Percentiles rank a stretch among this genome's conserved stretches.
These are phyloP conservation scores for Cavia porcellus DNA, from an alignment of 2,113 vertebrate species.

Conservation along the genomic window DNA sequence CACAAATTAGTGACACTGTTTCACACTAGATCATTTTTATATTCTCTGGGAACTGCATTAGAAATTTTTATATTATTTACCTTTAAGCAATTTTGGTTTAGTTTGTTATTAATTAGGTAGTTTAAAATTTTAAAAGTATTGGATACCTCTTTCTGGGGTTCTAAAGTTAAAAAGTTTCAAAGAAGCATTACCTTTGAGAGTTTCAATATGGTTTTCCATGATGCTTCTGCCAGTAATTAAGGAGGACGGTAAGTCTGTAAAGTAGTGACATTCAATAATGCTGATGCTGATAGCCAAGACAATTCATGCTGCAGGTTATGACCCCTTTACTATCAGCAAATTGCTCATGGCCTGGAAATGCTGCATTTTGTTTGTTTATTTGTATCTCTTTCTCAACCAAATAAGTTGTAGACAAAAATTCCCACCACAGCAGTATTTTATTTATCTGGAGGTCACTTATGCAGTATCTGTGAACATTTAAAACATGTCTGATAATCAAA, in stretches of 20 bases:
- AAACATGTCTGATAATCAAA: constrained; percentile 17
- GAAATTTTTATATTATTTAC: neutral
- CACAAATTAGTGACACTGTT: neutral
- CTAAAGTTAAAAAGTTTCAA: constrained; percentile 33
- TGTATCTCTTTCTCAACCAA: constrained; percentile 24
- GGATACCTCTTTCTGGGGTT: neutral
- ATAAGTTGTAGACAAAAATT: constrained; percentile 49
- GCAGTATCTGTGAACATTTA: constrained; percentile 31
- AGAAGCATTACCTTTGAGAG: neutral
- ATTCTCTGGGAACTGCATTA: neutral
- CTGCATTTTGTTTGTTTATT: constrained; percentile 38
- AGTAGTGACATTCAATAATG: constrained; percentile 9
- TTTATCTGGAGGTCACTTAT: constrained; percentile 36
- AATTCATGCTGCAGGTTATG: constrained; percentile 15
- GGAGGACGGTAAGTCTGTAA: neutral
- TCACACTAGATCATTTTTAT: constrained; percentile 35
- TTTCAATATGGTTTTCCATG: neutral
- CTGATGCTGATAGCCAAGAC: constrained; percentile 11
- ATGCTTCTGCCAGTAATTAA: neutral
- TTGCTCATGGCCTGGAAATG: constrained; percentile 50
- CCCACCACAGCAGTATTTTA: neutral
- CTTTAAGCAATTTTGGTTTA: neutral
- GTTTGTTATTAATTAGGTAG: constrained; percentile 39
- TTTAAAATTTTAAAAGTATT: constrained; percentile 9
- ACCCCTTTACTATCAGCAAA: neutral